A percentile compares a stretch with the other conserved stretches of the same genome.
These are phyloP conservation scores for Macrotus californicus DNA, from an alignment of 2,113 vertebrate species.

Conservation along the genomic window DNA sequence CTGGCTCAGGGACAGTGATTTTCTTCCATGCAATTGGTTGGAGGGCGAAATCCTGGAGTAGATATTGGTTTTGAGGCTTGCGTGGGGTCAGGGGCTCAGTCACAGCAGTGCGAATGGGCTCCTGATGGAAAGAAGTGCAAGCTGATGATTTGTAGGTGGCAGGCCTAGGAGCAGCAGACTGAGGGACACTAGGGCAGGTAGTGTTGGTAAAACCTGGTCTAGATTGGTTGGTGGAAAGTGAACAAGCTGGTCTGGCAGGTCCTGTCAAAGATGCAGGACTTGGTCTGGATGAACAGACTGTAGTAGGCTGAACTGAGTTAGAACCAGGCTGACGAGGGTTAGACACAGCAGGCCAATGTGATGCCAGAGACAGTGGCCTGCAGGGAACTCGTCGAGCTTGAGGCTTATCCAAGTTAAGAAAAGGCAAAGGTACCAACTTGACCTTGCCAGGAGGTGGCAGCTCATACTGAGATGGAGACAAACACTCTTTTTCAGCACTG, in stretches of 20 bases:
- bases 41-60: background rate
- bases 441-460: constrained; percentile 41
- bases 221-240: background rate
- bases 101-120: background rate
- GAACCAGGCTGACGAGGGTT: too few species aligned
- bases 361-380: background rate
- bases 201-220: background rate
- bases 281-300: background rate
- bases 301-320: background rate
- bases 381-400: background rate
- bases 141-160: background rate
- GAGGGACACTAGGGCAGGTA: background rate
- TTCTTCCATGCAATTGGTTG: constrained; percentile 15
- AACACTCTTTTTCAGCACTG: background rate
- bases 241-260: background rate
- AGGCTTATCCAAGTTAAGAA: background rate
- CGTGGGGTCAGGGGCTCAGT: background rate
- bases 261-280: background rate
- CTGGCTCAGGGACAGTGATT: background rate
- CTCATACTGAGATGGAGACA: background rate
- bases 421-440: too few species aligned
- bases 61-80: too few species aligned
- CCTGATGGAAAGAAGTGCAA: background rate
- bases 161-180: too few species aligned
- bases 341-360: background rate